A percentile compares a stretch with the other conserved stretches of the same genome.
Conservation (phyloP, 2,888 invertebrate genomes). For the Ariolimax columbianus region DNA sequence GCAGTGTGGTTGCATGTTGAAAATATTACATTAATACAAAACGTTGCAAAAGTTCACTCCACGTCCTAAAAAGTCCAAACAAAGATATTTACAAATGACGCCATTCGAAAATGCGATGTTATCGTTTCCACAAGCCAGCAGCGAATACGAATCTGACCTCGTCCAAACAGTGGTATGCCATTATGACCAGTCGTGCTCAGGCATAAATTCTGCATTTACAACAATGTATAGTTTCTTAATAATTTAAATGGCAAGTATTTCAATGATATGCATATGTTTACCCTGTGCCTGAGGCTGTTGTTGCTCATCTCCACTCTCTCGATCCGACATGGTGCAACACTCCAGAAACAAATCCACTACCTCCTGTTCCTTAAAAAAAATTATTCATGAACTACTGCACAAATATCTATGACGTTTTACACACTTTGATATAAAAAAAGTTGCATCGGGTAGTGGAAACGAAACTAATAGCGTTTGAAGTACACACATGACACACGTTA, state of each 20-base stretch:
- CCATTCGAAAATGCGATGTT: conserved; percentile 10
- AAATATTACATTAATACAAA: not conserved
- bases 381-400: conserved; percentile 73
- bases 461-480: not conserved
- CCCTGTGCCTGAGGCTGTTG: conserved; percentile 77
- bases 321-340: conserved; percentile 80
- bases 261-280: conserved; percentile 46
- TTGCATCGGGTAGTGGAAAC: not conserved
- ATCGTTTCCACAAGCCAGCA: conserved; percentile 7
- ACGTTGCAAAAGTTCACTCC: not conserved
- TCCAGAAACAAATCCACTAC: conserved; percentile 73
- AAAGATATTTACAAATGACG: not conserved
- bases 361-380: conserved; percentile 76
- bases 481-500: too few relatives aligned
- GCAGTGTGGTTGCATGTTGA: too few relatives aligned
- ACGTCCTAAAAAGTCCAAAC: not conserved
- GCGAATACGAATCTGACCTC: conserved; percentile 30
- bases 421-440: not conserved
- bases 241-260: not conserved
- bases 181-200: not conserved
- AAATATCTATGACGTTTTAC: conserved; percentile 46
- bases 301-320: conserved; percentile 79
- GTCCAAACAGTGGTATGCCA: not conserved
- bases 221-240: not conserved
- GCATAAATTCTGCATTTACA: not conserved